Evolutionary conservation across 2,888 invertebrate genomes (phyloP).

Genomic region (Deladenus siricidicola): DNA sequence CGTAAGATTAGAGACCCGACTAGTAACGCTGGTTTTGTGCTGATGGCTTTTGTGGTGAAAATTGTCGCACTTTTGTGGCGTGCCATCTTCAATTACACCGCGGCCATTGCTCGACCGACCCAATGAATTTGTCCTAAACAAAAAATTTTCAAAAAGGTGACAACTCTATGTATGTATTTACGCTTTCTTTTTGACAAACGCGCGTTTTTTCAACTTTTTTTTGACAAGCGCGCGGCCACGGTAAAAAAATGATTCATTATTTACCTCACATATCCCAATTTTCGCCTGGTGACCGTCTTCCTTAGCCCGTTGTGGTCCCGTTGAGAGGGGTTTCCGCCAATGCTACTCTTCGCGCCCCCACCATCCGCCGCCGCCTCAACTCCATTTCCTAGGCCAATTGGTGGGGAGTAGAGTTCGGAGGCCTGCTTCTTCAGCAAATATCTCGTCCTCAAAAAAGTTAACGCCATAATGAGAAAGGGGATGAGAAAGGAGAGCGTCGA

Average conservation of each 20-base stretch:
- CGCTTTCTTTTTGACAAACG: too few species aligned
- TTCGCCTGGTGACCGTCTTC: constrained; percentile 39
- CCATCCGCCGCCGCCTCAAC: background rate
- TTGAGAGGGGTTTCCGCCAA: background rate
- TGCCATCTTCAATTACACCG: too few species aligned
- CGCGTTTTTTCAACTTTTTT: too few species aligned
- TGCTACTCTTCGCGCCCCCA: background rate
- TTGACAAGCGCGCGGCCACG: too few species aligned
- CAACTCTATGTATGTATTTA: too few species aligned
- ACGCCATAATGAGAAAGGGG: constrained; percentile 83
- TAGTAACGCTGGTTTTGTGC: background rate
- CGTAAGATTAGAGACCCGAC: background rate
- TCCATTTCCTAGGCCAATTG: background rate
- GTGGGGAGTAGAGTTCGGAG: constrained; percentile 21
- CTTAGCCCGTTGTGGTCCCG: constrained; percentile 37
- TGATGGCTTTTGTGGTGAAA: background rate
- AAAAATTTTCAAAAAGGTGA: too few species aligned
- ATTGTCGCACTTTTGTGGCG: too few species aligned
- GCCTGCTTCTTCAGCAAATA: constrained; percentile 65
- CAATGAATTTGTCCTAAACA: background rate
- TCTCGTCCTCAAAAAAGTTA: constrained; percentile 87
- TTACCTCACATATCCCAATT: constrained; percentile 36
- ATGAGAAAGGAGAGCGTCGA: constrained; percentile 90
- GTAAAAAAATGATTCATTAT: too few species aligned
- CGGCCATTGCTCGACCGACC: background rate